Evolutionary conservation across 2,888 invertebrate genomes (phyloP).

Genomic region (Heteropelma amictum): DNA sequence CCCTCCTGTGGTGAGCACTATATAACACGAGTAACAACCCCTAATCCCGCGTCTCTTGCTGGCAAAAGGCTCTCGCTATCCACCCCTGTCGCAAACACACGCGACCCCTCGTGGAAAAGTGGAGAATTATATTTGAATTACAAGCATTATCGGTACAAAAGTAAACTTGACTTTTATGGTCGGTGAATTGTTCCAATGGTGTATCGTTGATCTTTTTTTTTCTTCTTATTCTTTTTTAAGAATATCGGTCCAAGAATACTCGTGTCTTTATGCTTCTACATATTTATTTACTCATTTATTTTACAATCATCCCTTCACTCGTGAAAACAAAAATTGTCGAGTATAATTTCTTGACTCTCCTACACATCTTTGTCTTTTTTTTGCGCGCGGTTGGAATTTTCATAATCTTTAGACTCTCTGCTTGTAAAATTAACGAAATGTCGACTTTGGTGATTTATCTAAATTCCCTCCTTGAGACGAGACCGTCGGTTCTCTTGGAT

Average conservation of each 20-base stretch:
- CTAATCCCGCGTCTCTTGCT: constrained; percentile 13
- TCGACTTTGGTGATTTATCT: constrained; percentile 4
- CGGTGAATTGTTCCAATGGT: constrained; percentile 69
- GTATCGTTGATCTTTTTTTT: constrained; percentile 15
- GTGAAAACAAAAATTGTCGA: no score
- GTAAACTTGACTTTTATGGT: constrained; percentile 77
- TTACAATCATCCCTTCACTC: no score
- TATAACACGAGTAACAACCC: no score
- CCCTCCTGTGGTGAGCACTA: constrained; percentile 59
- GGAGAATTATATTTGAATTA: constrained; percentile 78
- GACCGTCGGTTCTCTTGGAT: constrained; percentile 3
- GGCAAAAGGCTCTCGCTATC: constrained; percentile 41
- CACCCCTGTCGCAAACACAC: not conserved
- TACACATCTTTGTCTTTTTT: no score
- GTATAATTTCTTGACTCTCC: no score
- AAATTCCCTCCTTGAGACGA: constrained; percentile 4
- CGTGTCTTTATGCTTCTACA: not conserved
- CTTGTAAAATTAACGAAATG: no score
- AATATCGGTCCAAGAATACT: not conserved
- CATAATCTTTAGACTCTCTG: no score
- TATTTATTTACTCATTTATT: no score
- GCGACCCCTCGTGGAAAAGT: constrained; percentile 33
- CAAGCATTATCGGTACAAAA: constrained; percentile 77
- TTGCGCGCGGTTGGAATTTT: no score
- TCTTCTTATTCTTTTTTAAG: not conserved